phyloP scores from a whole-genome alignment of 1,140 invertebrate species.

The Centruroides vittatus region DNA sequence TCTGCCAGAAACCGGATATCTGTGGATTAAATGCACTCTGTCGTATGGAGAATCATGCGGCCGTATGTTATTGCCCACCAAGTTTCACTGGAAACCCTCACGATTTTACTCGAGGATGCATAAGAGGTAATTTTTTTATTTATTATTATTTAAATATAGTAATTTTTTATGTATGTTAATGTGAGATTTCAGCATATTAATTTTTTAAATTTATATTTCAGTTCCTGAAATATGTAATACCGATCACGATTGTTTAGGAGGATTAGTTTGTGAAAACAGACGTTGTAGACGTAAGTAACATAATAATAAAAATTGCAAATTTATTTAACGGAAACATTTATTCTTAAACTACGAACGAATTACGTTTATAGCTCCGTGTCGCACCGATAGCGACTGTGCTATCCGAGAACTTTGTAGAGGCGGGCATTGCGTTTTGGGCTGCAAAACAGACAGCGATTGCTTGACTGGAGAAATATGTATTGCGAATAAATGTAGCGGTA shows the following conservation, averaged over 20 bases:
- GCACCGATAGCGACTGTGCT: slow-evolving; percentile 61
- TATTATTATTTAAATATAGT: neutral
- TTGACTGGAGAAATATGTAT: slow-evolving; percentile 19
- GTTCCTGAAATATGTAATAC: slow-evolving; percentile 12
- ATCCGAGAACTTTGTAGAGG: slow-evolving; percentile 57
- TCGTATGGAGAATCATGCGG: slow-evolving; percentile 32
- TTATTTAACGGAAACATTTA: neutral
- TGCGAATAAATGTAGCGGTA: slow-evolving; percentile 17
- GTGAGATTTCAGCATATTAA: neutral
- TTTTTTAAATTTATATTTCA: neutral
- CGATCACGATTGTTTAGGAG: slow-evolving; percentile 54
- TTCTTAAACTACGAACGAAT: too few species aligned
- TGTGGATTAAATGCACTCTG: slow-evolving; percentile 40
- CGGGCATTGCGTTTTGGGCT: slow-evolving; percentile 48
- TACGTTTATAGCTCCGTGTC: slow-evolving; percentile 39
- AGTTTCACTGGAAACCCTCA: slow-evolving; percentile 25
- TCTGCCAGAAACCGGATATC: slow-evolving; percentile 28
- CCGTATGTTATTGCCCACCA: slow-evolving; percentile 31
- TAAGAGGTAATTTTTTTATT: slow-evolving; percentile 7
- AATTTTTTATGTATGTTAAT: neutral
- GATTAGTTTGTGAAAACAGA: slow-evolving; percentile 68
- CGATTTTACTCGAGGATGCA: slow-evolving; percentile 14
- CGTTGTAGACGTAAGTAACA: slow-evolving; percentile 59
- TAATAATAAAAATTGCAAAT: neutral
- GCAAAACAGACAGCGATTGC: slow-evolving; percentile 18